phyloP scores from a whole-genome alignment of 2,797 vertebrate genomes.

The Lacerta agilis region DNA sequence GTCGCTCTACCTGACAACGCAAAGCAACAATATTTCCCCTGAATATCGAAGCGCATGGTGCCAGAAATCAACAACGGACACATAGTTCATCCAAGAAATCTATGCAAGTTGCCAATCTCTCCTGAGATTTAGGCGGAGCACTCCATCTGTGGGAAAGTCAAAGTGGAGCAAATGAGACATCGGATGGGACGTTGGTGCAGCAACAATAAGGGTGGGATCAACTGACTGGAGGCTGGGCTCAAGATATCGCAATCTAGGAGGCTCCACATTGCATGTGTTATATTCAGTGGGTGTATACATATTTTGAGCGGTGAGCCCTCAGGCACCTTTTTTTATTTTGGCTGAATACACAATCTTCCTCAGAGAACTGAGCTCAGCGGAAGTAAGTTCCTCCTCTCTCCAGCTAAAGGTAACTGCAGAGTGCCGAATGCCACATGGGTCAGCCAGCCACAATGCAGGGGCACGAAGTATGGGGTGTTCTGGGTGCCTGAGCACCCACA shows the following conservation, averaged over 20 bases:
- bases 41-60: not conserved
- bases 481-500: no score
- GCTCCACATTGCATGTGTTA: not conserved
- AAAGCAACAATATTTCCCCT: slow-evolving; percentile 39
- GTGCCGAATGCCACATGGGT: not conserved
- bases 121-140: not conserved
- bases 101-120: not conserved
- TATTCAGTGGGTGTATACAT: not conserved
- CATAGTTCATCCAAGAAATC: not conserved
- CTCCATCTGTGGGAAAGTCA: not conserved
- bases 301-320: not conserved
- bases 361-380: not conserved
- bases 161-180: not conserved
- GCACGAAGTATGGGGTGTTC: no score
- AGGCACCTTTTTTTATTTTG: no score
- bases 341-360: not conserved
- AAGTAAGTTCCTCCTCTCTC: not conserved
- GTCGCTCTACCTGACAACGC: slow-evolving; percentile 58
- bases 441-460: no score
- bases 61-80: not conserved
- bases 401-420: not conserved
- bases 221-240: not conserved
- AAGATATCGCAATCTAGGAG: not conserved
- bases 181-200: not conserved
- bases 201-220: not conserved